Percentiles rank a stretch among this genome's conserved stretches.
These are phyloP conservation scores for Plebejus anna DNA, from an alignment of 2,888 invertebrate genomes.

Conservation along the genomic window DNA sequence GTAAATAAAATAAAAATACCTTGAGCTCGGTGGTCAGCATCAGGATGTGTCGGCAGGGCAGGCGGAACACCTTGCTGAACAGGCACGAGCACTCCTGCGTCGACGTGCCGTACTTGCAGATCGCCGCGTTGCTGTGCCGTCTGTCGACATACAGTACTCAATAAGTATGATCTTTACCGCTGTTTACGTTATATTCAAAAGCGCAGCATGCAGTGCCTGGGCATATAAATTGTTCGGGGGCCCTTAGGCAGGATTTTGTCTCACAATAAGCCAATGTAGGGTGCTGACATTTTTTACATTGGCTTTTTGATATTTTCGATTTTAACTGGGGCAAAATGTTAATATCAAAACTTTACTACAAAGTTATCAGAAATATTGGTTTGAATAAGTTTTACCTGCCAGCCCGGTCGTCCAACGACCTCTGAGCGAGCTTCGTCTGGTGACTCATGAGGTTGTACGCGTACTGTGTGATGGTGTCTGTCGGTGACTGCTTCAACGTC, in stretches of 20 bases:
- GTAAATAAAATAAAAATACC: constrained; percentile 43
- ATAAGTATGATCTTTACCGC: background rate
- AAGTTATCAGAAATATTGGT: background rate
- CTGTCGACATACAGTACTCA: constrained; percentile 42
- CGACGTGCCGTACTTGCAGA: constrained; percentile 73
- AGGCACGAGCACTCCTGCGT: constrained; percentile 75
- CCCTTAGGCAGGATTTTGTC: too few relatives aligned
- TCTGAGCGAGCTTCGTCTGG: constrained; percentile 72
- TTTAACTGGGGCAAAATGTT: too few relatives aligned
- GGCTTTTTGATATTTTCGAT: too few relatives aligned
- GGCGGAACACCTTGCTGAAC: constrained; percentile 73
- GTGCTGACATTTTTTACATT: too few relatives aligned
- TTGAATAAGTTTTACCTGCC: constrained; percentile 53
- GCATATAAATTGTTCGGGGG: too few relatives aligned
- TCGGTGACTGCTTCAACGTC: constrained; percentile 68
- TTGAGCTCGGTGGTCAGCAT: constrained; percentile 75
- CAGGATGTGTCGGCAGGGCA: constrained; percentile 72
- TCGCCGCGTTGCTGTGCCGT: constrained; percentile 68
- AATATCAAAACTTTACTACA: too few relatives aligned
- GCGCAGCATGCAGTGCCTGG: too few relatives aligned
- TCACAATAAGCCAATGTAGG: too few relatives aligned
- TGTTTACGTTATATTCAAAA: too few relatives aligned
- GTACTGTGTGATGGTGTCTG: constrained; percentile 75
- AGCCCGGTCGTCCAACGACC: constrained; percentile 67
- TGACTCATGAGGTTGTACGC: constrained; percentile 76